phyloP scores from a whole-genome alignment of 2,113 vertebrate species.

The Silurus asotus region DNA sequence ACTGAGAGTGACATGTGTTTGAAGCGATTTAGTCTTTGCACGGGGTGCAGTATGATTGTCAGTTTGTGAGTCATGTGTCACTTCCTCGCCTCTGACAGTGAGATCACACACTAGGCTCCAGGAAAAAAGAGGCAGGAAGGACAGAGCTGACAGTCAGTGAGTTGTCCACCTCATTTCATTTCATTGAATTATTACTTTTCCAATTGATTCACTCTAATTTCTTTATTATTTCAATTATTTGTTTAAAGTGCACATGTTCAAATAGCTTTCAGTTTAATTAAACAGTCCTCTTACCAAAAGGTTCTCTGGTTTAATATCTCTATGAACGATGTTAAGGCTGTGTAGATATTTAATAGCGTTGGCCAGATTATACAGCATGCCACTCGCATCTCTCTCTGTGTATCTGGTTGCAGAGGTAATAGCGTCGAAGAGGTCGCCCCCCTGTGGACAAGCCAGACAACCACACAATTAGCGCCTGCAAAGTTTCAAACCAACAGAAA shows the following conservation, averaged over 20 bases:
- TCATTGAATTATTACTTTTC: not conserved
- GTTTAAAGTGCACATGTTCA: not conserved
- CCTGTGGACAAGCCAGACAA: conserved; percentile 73
- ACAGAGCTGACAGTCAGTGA: conserved; percentile 9
- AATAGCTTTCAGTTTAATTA: not conserved
- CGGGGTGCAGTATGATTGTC: conserved; percentile 47
- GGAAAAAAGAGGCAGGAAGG: conserved; percentile 15
- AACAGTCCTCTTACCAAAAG: conserved; percentile 82
- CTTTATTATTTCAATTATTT: not conserved
- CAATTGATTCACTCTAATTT: not conserved
- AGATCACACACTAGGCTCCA: conserved; percentile 39
- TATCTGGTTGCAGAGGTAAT: conserved; percentile 97
- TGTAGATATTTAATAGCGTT: conserved; percentile 98
- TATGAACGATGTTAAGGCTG: conserved; percentile 93
- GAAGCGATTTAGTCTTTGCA: conserved; percentile 13
- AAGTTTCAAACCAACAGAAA: not conserved
- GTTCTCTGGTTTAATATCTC: conserved; percentile 98
- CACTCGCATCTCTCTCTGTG: conserved; percentile 92
- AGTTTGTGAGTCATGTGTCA: conserved; percentile 46
- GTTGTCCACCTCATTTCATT: not conserved
- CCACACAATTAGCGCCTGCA: conserved; percentile 13
- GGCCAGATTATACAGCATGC: conserved; percentile 96
- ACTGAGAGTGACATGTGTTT: conserved; percentile 29
- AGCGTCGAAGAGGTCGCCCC: conserved; percentile 96
- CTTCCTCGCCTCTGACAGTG: conserved; percentile 38